Evolutionary conservation across 2,797 vertebrate genomes (phyloP).

Genomic region (Trichosurus vulpecula): DNA sequence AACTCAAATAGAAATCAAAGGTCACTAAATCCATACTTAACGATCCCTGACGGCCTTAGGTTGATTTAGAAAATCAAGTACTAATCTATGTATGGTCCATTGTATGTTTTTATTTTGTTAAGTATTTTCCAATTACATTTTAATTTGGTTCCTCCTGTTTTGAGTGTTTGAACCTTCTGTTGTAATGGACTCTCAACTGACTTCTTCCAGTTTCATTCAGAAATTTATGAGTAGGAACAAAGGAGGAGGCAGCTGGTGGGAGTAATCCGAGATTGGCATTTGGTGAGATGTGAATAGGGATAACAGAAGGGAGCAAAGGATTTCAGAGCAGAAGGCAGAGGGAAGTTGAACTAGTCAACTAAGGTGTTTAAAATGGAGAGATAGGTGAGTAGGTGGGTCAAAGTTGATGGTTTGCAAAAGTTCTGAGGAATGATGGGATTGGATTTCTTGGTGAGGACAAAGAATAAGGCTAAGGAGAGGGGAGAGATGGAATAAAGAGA

Average conservation of each 20-base stretch:
- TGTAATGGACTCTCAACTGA: background rate
- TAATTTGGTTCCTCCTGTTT: background rate
- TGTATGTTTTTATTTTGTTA: background rate
- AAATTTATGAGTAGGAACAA: background rate
- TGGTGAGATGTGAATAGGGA: background rate
- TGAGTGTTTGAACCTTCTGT: background rate
- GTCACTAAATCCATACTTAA: background rate
- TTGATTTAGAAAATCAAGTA: background rate
- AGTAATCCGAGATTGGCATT: background rate
- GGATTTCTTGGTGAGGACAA: background rate
- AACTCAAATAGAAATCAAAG: background rate
- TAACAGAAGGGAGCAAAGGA: background rate
- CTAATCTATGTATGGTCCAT: background rate
- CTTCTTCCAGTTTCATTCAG: background rate
- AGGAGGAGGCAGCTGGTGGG: background rate
- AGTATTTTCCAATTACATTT: background rate
- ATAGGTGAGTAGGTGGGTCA: background rate
- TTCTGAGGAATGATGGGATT: background rate
- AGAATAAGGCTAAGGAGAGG: background rate
- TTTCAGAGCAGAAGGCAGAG: background rate
- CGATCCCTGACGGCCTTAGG: background rate
- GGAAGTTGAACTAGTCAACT: background rate
- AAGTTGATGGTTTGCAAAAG: background rate
- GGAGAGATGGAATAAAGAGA: too few relatives aligned
- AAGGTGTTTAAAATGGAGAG: background rate